Evolutionary conservation across 2,113 vertebrate species (phyloP).

Genomic region (Aleadryas rufinucha): DNA sequence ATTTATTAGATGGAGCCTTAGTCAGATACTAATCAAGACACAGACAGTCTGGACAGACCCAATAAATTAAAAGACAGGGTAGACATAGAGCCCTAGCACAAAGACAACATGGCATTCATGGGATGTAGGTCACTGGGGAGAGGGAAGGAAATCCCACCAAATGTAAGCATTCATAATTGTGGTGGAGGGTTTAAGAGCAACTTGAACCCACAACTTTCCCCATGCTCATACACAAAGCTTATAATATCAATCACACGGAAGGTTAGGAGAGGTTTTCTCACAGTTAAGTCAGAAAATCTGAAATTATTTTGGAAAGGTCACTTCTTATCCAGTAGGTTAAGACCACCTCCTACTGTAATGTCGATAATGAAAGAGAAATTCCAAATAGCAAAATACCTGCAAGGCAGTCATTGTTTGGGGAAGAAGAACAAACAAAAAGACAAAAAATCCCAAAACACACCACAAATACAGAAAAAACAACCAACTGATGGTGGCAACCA

Average conservation of each 20-base stretch:
- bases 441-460: background rate
- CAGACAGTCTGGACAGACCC: background rate
- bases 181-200: background rate
- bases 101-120: conserved; percentile 30
- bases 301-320: background rate
- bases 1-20: background rate
- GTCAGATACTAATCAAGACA: background rate
- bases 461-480: background rate
- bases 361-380: background rate
- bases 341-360: background rate
- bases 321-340: background rate
- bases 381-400: background rate
- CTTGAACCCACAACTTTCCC: background rate
- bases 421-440: background rate
- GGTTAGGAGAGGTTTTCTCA: background rate
- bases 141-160: background rate
- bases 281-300: background rate
- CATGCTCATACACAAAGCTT: background rate
- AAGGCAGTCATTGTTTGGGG: background rate
- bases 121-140: conserved; percentile 33
- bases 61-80: background rate
- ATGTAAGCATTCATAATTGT: background rate
- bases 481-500: background rate
- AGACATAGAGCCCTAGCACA: background rate
- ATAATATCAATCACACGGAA: background rate